Conservation (phyloP, 2,888 invertebrate species). For the Heteromyza rotundicornis region DNA sequence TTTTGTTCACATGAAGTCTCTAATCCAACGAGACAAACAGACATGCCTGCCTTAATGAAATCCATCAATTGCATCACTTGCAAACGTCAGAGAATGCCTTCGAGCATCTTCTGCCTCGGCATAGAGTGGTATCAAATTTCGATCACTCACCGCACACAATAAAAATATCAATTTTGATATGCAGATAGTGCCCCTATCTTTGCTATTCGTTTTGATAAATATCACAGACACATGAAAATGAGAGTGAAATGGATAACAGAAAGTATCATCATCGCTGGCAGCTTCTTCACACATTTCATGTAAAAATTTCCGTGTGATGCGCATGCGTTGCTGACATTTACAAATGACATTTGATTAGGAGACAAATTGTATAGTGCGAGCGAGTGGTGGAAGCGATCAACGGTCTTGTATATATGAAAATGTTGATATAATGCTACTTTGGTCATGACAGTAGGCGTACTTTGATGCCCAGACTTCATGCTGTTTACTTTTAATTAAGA, state of each 20-base stretch:
- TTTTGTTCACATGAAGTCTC: too few relatives aligned
- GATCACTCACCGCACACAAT: neutral
- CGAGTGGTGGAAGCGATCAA: too few relatives aligned
- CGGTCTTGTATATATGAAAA: too few relatives aligned
- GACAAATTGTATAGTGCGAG: slow-evolving; percentile 43
- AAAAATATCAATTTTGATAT: neutral
- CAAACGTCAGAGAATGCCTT: too few relatives aligned
- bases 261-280: neutral
- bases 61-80: slow-evolving; percentile 15
- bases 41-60: slow-evolving; percentile 16
- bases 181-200: neutral
- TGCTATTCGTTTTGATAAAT: neutral
- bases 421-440: too few relatives aligned
- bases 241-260: slow-evolving; percentile 1
- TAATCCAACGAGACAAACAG: neutral
- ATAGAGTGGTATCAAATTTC: neutral
- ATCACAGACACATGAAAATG: neutral
- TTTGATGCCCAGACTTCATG: slow-evolving; percentile 21
- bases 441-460: neutral
- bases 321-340: slow-evolving; percentile 43
- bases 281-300: neutral
- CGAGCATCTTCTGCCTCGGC: neutral
- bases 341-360: slow-evolving; percentile 54
- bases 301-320: slow-evolving; percentile 31
- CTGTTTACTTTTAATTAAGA: slow-evolving; percentile 49